Base-by-base conservation (phyloP, 2,888 invertebrate genomes). In the Trichopria drosophilae region DNA sequence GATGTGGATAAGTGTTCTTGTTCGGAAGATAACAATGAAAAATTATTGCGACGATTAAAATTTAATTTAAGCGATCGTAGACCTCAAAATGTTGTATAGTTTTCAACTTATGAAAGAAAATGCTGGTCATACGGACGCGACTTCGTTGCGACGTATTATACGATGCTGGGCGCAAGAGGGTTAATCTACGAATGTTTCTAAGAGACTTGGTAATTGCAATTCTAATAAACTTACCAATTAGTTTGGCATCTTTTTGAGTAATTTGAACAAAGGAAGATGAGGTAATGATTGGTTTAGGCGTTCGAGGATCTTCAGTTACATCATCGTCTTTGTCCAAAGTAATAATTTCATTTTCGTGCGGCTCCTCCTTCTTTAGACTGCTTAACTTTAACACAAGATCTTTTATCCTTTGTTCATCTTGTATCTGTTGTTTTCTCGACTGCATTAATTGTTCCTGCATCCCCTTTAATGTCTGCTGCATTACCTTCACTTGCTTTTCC, bases 401-500 rank as follows among this genome's bases (percentile, higher is more conserved):
- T 55, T 78, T 78, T 3, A 81, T 77, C 62, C 77, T 79, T 13
- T 76, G 74, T 55, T 82, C 81, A 54, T 82, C 82, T 53, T 81
- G 80, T 1, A 69, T 73, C 59, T 81, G 81, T 42, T 77, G 79
- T 47, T 79, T 78, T 62, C 78, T 79, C 0, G 81, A 77, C 32
- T 83, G 82, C 61, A 81, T 71, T 16, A 88, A 68, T 59, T 83
- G 82, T 56, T 82, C 81, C 51, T 83, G 82, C 80, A 83, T 80
- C 6, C 80, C 80, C 59, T 82, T 81, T 23, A 83, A 63, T 0
- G 82, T 85, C 67, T 86, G 83, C 67, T 87, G 85, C 31, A 87
- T 68, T 69, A 84, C 78, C 73, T 87, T 85, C 59, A 93, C 84
- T 75, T 93, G 92, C 65, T 90, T 88, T 15, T 92, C 91, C 71